phyloP scores from a whole-genome alignment of 2,888 invertebrate genomes.

The Gortyna flavago region DNA sequence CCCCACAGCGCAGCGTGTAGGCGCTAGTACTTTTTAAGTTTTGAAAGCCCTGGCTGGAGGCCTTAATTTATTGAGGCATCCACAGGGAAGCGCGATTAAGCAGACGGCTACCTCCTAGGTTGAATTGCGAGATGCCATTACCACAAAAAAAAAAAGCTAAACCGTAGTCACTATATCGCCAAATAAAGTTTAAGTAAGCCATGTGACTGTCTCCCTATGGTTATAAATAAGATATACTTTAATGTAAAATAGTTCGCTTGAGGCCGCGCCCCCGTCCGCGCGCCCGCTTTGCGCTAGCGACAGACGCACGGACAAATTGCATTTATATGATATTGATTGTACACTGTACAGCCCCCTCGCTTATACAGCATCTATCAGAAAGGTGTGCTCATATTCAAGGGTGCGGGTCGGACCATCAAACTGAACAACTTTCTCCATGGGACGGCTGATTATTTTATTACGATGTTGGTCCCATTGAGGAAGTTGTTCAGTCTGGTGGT shows the following conservation, averaged over 20 bases:
- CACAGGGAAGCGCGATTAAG: too few species aligned
- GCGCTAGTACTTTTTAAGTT: too few species aligned
- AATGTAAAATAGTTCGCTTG: conserved; percentile 22
- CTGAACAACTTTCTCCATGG: neutral
- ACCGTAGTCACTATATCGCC: neutral
- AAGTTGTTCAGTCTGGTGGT: too few species aligned
- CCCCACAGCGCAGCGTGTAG: too few species aligned
- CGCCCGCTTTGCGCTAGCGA: neutral
- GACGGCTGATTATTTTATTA: neutral
- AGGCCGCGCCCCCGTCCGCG: neutral
- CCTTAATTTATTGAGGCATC: too few species aligned
- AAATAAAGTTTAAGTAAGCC: neutral
- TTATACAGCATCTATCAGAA: neutral
- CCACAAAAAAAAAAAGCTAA: neutral
- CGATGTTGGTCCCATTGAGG: too few species aligned
- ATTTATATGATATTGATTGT: neutral
- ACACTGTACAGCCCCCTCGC: neutral
- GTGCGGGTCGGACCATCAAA: neutral
- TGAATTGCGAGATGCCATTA: too few species aligned
- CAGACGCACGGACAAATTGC: neutral
- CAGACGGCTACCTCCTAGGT: too few species aligned
- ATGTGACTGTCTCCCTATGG: conserved; percentile 4
- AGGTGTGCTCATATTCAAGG: neutral
- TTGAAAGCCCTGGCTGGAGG: too few species aligned
- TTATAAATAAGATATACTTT: neutral